phyloP scores from a whole-genome alignment of 2,797 vertebrate species.

The Pristis pectinata region DNA sequence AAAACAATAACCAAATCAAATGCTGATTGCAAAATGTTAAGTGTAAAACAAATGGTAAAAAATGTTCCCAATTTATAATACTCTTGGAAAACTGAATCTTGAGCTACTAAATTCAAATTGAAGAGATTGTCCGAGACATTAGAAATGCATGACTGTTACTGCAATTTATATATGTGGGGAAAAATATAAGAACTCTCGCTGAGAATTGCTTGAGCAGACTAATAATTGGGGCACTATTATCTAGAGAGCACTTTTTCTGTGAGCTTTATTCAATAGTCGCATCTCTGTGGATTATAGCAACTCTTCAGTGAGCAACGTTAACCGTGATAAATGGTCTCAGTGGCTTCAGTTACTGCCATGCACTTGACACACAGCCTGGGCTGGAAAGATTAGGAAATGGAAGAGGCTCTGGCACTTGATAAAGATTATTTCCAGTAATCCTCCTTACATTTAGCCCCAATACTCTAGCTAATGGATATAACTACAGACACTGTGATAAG shows the following conservation, averaged over 20 bases:
- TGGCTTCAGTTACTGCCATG: constrained; percentile 4
- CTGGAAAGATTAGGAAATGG: constrained; percentile 28
- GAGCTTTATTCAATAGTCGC: not conserved
- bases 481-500: not conserved
- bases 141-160: not conserved
- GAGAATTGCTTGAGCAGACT: not conserved
- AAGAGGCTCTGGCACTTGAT: constrained; percentile 11
- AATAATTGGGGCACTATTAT: not conserved
- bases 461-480: constrained; percentile 17
- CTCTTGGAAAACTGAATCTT: not conserved
- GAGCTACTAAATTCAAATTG: not conserved
- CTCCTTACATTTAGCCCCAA: constrained; percentile 23
- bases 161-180: not conserved
- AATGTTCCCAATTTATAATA: not conserved
- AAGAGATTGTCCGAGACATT: not conserved
- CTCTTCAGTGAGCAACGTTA: constrained; percentile 1
- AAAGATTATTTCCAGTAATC: constrained; percentile 36
- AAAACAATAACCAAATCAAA: not conserved
- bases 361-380: constrained; percentile 14
- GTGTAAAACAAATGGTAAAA: not conserved
- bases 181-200: not conserved
- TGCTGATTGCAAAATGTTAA: not conserved
- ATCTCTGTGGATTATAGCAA: not conserved
- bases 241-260: not conserved
- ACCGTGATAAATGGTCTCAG: constrained; percentile 8